These are phyloP conservation scores for Muschampia plurimacula DNA, from an alignment of 2,888 invertebrate species.

Conservation along the genomic window DNA sequence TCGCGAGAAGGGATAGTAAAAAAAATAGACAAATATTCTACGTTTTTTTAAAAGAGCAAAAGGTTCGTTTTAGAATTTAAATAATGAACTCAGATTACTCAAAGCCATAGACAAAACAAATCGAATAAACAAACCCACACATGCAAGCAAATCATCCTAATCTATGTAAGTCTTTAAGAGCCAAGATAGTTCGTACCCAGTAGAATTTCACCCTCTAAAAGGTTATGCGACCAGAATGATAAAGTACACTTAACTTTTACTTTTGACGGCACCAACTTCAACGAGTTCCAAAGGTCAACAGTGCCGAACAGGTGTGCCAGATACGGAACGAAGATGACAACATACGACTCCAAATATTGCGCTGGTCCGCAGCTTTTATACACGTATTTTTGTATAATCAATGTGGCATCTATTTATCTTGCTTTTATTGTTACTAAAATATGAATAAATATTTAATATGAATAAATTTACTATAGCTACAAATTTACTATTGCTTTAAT, in stretches of 20 bases:
- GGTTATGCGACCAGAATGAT: conserved; percentile 31
- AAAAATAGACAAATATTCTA: too few species aligned
- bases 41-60: too few species aligned
- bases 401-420: too few species aligned
- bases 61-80: background rate
- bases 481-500: too few species aligned
- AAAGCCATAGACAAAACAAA: background rate
- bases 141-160: background rate
- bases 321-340: conserved; percentile 29
- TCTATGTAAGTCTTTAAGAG: background rate
- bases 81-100: background rate
- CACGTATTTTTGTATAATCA: background rate
- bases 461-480: too few species aligned
- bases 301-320: conserved; percentile 41
- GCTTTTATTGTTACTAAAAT: too few species aligned
- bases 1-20: too few species aligned
- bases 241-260: conserved; percentile 48
- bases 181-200: conserved; percentile 8
- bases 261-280: conserved; percentile 43
- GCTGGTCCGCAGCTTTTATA: background rate
- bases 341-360: background rate
- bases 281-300: conserved; percentile 49
- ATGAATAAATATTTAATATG: too few species aligned
- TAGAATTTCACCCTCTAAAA: conserved; percentile 34
- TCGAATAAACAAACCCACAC: background rate